phyloP scores from a whole-genome alignment of 2,797 vertebrate species.

The Vultur gryphus region DNA sequence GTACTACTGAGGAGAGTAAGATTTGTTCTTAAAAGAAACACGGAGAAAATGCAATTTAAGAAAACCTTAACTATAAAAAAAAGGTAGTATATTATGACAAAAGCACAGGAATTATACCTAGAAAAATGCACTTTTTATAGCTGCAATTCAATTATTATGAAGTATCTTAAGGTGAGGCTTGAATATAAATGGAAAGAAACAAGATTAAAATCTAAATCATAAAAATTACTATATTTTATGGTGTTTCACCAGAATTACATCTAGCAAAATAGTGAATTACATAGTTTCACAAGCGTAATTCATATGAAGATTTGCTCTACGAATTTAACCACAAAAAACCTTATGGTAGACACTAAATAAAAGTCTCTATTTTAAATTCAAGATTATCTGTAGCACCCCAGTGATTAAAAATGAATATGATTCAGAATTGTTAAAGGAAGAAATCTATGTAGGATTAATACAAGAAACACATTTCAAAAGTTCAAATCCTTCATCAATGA shows the following conservation, averaged over 20 bases:
- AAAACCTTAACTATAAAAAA: background rate
- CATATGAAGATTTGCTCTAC: conserved; percentile 38
- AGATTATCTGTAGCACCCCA: background rate
- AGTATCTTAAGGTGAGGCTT: background rate
- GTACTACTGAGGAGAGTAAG: background rate
- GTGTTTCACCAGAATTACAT: conserved; percentile 36
- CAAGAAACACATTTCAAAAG: background rate
- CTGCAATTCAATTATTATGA: conserved; percentile 4
- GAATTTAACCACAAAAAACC: conserved; percentile 38
- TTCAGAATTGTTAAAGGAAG: background rate
- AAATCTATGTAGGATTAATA: background rate
- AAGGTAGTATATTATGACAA: background rate
- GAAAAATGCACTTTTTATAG: background rate
- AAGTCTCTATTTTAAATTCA: conserved; percentile 10
- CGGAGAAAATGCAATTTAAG: background rate
- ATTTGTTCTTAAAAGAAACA: background rate
- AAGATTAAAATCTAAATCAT: background rate
- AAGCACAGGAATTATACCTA: background rate
- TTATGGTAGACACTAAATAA: background rate
- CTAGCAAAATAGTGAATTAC: conserved; percentile 39
- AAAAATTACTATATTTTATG: conserved; percentile 11
- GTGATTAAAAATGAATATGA: conserved; percentile 23
- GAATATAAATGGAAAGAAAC: conserved; percentile 1
- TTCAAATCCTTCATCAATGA: background rate
- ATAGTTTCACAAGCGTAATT: conserved; percentile 15